Conservation (phyloP, 2,113 vertebrate species). For the Lepus americanus region DNA sequence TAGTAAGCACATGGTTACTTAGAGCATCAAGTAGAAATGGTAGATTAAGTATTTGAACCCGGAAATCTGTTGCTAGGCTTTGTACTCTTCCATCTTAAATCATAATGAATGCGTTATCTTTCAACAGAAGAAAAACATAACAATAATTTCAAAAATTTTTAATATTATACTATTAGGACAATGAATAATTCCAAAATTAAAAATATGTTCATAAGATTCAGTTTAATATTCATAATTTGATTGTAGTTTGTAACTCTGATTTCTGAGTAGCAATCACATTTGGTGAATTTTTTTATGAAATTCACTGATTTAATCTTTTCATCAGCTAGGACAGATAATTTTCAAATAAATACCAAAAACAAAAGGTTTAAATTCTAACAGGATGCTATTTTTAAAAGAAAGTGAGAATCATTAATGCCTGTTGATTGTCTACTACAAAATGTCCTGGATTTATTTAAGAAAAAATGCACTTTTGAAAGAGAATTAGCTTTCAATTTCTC, state of each 20-base stretch:
- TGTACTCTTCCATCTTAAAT: neutral
- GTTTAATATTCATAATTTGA: neutral
- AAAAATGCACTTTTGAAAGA: constrained; percentile 68
- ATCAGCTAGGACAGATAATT: neutral
- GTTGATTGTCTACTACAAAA: neutral
- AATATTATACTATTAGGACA: neutral
- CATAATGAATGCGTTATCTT: neutral
- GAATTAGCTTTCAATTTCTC: constrained; percentile 47
- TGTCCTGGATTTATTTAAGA: neutral
- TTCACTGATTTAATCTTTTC: constrained; percentile 1
- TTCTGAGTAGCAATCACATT: neutral
- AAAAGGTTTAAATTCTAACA: neutral
- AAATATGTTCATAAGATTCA: neutral
- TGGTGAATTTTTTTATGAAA: neutral
- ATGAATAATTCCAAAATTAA: neutral
- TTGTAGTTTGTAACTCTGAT: neutral
- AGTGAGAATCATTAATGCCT: neutral
- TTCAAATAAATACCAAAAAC: neutral
- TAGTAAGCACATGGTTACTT: neutral
- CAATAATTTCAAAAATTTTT: neutral
- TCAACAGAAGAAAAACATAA: neutral
- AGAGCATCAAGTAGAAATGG: neutral
- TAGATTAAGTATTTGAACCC: neutral
- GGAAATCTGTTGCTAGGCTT: neutral
- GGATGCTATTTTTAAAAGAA: neutral